Evolutionary conservation across 1,140 invertebrate genomes (phyloP).

Genomic region (Calephelis nemesis): DNA sequence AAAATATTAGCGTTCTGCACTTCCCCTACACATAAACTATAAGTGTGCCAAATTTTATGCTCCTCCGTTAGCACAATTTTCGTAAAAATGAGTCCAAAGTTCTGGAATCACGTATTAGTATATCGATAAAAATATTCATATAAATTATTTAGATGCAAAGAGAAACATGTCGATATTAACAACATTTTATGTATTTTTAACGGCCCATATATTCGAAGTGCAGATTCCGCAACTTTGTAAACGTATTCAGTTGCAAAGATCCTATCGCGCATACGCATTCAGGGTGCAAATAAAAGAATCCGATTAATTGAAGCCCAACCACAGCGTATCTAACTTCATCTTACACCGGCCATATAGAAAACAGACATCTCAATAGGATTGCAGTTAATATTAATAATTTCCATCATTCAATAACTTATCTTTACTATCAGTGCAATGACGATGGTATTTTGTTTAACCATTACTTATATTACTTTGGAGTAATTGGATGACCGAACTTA

Average conservation of each 20-base stretch:
- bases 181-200: neutral
- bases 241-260: constrained; percentile 28
- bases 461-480: too few species aligned
- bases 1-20: too few species aligned
- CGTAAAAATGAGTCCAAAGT: too few species aligned
- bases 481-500: too few species aligned
- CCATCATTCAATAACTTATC: neutral
- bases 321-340: constrained; percentile 26
- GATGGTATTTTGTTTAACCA: too few species aligned
- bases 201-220: neutral
- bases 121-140: too few species aligned
- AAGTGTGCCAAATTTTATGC: too few species aligned
- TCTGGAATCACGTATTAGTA: too few species aligned
- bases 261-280: constrained; percentile 31
- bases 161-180: too few species aligned
- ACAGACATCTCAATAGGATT: constrained; percentile 26
- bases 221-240: constrained; percentile 25
- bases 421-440: neutral
- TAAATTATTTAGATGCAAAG: too few species aligned
- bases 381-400: constrained; percentile 9
- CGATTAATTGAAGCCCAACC: constrained; percentile 34
- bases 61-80: too few species aligned
- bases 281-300: constrained; percentile 38
- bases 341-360: constrained; percentile 17
- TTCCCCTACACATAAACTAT: too few species aligned